Percentiles rank a stretch among this genome's conserved stretches.
phyloP scores from a whole-genome alignment of 1,140 invertebrate genomes.

The Teleogryllus occipitalis region DNA sequence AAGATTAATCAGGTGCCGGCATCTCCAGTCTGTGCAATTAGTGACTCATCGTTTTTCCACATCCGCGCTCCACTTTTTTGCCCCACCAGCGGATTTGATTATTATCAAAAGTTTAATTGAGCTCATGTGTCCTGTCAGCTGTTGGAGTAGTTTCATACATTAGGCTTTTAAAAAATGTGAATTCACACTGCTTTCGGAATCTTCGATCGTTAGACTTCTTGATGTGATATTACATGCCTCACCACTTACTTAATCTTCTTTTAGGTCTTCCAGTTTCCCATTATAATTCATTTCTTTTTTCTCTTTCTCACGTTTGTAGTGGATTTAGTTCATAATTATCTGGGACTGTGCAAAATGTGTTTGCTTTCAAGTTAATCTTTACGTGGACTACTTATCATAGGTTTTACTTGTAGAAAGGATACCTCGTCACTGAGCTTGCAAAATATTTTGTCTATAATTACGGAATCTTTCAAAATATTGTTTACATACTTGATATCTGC shows the following conservation, averaged over 20 bases:
- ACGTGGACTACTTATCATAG: too few relatives aligned
- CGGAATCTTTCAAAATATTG: too few relatives aligned
- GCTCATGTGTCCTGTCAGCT: background rate
- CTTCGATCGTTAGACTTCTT: background rate
- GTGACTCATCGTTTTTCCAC: constrained; percentile 16
- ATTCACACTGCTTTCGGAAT: background rate
- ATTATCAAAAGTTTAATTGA: background rate
- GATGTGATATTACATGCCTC: background rate
- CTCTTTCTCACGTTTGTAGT: too few relatives aligned
- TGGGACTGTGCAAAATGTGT: too few relatives aligned
- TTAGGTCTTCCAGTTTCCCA: too few relatives aligned
- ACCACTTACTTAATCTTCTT: background rate
- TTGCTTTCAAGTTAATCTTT: too few relatives aligned
- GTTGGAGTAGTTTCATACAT: background rate
- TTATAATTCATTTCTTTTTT: too few relatives aligned
- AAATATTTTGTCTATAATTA: too few relatives aligned
- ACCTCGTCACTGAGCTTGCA: too few relatives aligned
- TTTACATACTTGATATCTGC: too few relatives aligned
- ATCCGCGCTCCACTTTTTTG: background rate
- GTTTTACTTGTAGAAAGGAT: too few relatives aligned
- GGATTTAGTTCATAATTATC: too few relatives aligned
- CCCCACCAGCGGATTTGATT: background rate
- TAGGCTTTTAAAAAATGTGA: background rate
- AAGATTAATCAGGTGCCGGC: constrained; percentile 16
- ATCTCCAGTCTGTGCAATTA: constrained; percentile 10